Percentiles rank a stretch among this genome's conserved stretches.
Evolutionary conservation across 1,140 invertebrate species (phyloP).

Genomic region (Plectrocnemia conspersa): DNA sequence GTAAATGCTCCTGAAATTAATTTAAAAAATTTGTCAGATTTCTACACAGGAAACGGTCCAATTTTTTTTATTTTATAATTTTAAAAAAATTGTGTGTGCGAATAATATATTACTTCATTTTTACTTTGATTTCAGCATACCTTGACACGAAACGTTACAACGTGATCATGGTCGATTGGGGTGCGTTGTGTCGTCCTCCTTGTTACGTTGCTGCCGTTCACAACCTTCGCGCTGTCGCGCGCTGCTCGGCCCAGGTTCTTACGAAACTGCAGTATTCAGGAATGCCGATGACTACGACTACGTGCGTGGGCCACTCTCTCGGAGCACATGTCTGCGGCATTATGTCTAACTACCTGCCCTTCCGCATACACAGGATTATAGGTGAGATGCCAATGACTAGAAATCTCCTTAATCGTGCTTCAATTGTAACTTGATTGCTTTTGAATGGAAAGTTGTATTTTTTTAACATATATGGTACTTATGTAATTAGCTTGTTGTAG

Average conservation of each 20-base stretch:
- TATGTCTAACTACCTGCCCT: slow-evolving; percentile 61
- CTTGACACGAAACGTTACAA: slow-evolving; percentile 67
- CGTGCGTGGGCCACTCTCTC: slow-evolving; percentile 70
- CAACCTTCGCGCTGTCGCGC: slow-evolving; percentile 64
- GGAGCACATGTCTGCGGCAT: slow-evolving; percentile 72
- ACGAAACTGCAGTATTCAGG: slow-evolving; percentile 58
- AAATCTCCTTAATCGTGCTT: slow-evolving; percentile 1
- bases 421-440: too few species aligned
- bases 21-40: too few species aligned
- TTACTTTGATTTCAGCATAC: slow-evolving; percentile 52
- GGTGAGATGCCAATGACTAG: too few species aligned
- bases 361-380: slow-evolving; percentile 60
- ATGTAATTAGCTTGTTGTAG: too few species aligned
- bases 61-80: too few species aligned
- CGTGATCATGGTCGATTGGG: slow-evolving; percentile 72
- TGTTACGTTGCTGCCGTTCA: slow-evolving; percentile 68
- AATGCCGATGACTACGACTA: slow-evolving; percentile 55
- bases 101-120: too few species aligned
- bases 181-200: slow-evolving; percentile 58
- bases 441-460: too few species aligned
- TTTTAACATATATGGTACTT: too few species aligned
- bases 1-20: too few species aligned
- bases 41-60: too few species aligned
- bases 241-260: slow-evolving; percentile 59
- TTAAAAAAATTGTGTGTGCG: too few species aligned